A percentile compares a stretch with the other conserved stretches of the same genome.
Conservation (phyloP, 2,888 invertebrate genomes). For the Dendrolimus houi region DNA sequence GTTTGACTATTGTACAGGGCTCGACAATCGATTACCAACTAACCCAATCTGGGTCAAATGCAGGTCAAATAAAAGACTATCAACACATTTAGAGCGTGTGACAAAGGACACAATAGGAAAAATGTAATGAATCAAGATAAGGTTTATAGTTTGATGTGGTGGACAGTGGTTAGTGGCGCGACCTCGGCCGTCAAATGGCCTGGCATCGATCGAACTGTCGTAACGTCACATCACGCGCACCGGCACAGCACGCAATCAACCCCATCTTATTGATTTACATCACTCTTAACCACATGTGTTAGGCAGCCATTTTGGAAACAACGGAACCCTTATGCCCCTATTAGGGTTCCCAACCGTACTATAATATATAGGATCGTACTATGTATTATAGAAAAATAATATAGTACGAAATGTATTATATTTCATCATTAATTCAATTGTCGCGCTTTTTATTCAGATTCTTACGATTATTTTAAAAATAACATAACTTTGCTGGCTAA, state of each 20-base stretch:
- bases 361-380: too few species aligned
- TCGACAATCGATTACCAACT: conserved; percentile 52
- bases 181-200: conserved; percentile 72
- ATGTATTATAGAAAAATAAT: too few species aligned
- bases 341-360: too few species aligned
- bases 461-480: too few species aligned
- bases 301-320: too few species aligned
- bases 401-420: too few species aligned
- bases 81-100: conserved; percentile 12
- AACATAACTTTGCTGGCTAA: too few species aligned
- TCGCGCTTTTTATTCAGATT: too few species aligned
- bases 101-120: conserved; percentile 55
- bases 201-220: conserved; percentile 55
- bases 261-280: conserved; percentile 2
- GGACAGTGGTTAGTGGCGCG: conserved; percentile 50
- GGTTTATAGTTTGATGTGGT: conserved; percentile 34
- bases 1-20: conserved; percentile 2
- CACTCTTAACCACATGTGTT: too few species aligned
- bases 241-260: conserved; percentile 38
- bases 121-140: conserved; percentile 69
- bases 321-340: too few species aligned
- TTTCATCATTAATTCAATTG: too few species aligned
- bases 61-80: neutral
- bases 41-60: conserved; percentile 64
- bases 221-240: conserved; percentile 48